phyloP scores from a whole-genome alignment of 2,797 vertebrate species.

The Selene dorsalis region DNA sequence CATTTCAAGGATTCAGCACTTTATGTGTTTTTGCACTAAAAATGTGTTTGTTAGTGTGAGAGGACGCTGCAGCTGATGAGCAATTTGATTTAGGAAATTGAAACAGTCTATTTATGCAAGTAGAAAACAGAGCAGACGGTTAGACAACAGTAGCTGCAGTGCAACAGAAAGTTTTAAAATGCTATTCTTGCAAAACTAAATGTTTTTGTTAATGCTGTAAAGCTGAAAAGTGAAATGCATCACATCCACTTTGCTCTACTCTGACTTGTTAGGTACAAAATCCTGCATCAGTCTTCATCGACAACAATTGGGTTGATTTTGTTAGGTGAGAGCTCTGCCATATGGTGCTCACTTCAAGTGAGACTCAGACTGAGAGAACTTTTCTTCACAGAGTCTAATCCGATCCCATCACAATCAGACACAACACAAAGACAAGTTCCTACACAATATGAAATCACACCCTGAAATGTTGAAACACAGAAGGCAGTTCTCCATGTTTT shows the following conservation, averaged over 20 bases:
- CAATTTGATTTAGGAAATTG: too few relatives aligned
- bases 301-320: constrained; percentile 26
- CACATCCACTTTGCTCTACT: constrained; percentile 1
- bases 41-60: too few relatives aligned
- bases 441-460: constrained; percentile 12
- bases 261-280: neutral
- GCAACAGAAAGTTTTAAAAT: neutral
- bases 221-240: neutral
- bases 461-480: constrained; percentile 15
- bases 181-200: neutral
- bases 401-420: constrained; percentile 1
- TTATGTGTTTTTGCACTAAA: too few relatives aligned
- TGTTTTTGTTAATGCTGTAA: neutral
- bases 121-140: neutral
- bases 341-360: constrained; percentile 31
- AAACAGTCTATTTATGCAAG: neutral
- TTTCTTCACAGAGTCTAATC: constrained; percentile 11
- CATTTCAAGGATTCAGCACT: constrained; percentile 2
- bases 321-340: constrained; percentile 26
- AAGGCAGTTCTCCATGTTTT: constrained; percentile 32
- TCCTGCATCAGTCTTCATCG: constrained; percentile 12
- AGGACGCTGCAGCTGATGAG: too few relatives aligned
- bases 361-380: constrained; percentile 22
- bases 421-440: neutral
- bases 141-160: neutral